Base-by-base conservation (phyloP, 2,888 invertebrate species). In the Watsonalla binaria region DNA sequence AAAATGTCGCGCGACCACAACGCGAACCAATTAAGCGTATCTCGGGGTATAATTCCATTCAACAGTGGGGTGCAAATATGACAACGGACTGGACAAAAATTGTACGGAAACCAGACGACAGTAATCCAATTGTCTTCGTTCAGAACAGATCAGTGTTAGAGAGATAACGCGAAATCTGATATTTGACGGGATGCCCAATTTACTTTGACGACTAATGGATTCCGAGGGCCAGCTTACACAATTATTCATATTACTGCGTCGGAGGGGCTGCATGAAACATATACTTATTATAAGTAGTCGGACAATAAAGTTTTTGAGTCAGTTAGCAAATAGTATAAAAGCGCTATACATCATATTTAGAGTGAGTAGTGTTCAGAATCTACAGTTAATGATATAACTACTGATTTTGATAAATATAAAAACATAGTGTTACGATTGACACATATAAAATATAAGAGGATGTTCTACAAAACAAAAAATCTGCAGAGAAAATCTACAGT, bases 111-210 rank as follows among this genome's bases (percentile, higher is more conserved):
- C 82, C 89, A 88, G 88, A 85, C 84, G 87, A 80, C 79, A 77
- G 74, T 86, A 89, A 90, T 86, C 87, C 85, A 80, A 90, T 90
- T 85, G 84, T 84, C 82, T 78, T 83, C 78, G 76, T 82, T 85
- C 89, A 76, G 83, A 80, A 78, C 67, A 78, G 80, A 90, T 90
- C 84, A 86, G 79, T 79, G 86, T 85, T 85, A 84, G 82, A 73
- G 77, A 84, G 86, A 89, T 89, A 83, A 82, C 85, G 80, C 80
- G 90, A 88, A 85, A 90, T 86, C 82, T 85, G 90, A 90, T 90
- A 89, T 88, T 86, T 84, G 82, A 80, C 70, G 74, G 84, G 87
- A 82, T 70, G 76, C 79, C 70, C 85, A 86, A 85, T 88, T 83
- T 86, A 80, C 83, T 84, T 78, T 67, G 72, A 58, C 63, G 61